phyloP scores from a whole-genome alignment of 2,113 vertebrate genomes.

The Polypterus senegalus region DNA sequence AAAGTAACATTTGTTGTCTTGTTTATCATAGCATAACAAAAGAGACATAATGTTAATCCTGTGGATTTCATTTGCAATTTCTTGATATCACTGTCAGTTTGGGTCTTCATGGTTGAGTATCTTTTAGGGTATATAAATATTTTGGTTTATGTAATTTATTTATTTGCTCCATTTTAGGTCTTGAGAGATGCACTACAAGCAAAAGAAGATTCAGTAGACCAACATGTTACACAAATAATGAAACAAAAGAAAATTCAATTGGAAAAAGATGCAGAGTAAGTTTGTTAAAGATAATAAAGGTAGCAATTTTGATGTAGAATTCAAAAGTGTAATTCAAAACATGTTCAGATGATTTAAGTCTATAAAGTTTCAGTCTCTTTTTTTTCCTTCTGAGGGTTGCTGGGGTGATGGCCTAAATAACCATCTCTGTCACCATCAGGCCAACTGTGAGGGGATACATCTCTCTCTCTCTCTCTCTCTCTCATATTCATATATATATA shows the following conservation, averaged over 20 bases:
- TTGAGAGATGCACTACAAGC: constrained; percentile 55
- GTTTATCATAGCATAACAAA: not conserved
- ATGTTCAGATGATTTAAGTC: too few species aligned
- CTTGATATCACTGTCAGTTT: constrained; percentile 5
- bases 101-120: constrained; percentile 6
- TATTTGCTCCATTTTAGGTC: constrained; percentile 41
- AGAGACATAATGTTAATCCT: not conserved
- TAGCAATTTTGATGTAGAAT: too few species aligned
- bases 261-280: constrained; percentile 65
- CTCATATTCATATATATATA: too few species aligned
- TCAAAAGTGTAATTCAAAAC: too few species aligned
- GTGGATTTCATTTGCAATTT: constrained; percentile 9
- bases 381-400: too few species aligned
- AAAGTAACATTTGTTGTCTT: not conserved
- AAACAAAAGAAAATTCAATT: constrained; percentile 66
- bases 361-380: too few species aligned
- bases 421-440: too few species aligned
- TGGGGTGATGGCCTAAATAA: too few species aligned
- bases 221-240: constrained; percentile 61
- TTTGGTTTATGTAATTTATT: constrained; percentile 1
- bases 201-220: constrained; percentile 50
- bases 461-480: too few species aligned
- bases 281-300: not conserved
- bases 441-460: too few species aligned
- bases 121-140: constrained; percentile 6